Conservation (phyloP, 2,113 vertebrate genomes). For the Cygnus atratus region DNA sequence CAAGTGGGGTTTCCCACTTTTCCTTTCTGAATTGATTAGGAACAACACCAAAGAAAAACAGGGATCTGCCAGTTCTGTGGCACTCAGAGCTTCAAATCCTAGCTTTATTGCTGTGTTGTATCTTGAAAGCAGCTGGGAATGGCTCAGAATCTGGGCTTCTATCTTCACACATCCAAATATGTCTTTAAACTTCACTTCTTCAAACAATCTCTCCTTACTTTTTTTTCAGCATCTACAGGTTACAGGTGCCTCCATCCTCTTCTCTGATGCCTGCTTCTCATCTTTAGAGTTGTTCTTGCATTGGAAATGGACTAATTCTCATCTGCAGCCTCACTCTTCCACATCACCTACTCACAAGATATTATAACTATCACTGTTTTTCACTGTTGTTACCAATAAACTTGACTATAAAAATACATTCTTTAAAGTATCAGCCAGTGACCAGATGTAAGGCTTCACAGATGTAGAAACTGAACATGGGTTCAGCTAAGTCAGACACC, state of each 20-base stretch:
- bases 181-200: conserved; percentile 51
- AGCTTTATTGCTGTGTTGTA: conserved; percentile 50
- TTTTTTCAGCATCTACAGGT: background rate
- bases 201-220: conserved; percentile 23
- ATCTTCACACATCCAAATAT: conserved; percentile 59
- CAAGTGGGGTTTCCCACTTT: conserved; percentile 8
- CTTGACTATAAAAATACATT: background rate
- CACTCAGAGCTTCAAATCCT: conserved; percentile 36
- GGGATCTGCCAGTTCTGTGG: conserved; percentile 25
- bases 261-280: background rate
- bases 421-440: background rate
- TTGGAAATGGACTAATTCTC: background rate
- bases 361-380: background rate
- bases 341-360: background rate
- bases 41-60: background rate
- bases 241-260: conserved; percentile 20
- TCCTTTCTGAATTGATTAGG: background rate
- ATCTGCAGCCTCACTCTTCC: background rate
- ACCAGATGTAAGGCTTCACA: background rate
- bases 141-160: conserved; percentile 40
- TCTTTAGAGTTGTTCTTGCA: background rate
- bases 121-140: conserved; percentile 6
- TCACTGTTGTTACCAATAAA: background rate
- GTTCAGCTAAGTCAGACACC: background rate
- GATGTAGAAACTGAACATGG: background rate